These are phyloP conservation scores for Gymnothorax reevesii DNA, from an alignment of 2,797 vertebrate genomes.

Conservation along the genomic window DNA sequence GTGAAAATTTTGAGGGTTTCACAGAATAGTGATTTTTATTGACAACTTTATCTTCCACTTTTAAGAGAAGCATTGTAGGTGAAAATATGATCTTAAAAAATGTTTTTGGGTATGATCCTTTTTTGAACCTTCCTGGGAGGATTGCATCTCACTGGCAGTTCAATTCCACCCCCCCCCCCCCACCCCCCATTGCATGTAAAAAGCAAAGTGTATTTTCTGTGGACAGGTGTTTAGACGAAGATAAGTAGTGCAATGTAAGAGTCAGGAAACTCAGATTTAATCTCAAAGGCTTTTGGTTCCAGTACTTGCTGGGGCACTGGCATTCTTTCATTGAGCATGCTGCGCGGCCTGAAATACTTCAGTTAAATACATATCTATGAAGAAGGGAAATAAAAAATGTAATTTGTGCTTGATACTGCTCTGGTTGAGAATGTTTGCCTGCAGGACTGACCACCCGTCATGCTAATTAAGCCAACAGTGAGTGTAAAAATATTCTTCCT, in stretches of 20 bases:
- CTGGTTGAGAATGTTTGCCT: background rate
- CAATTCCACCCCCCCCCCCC: background rate
- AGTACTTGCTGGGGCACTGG: background rate
- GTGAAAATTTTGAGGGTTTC: too few relatives aligned
- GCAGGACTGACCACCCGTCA: background rate
- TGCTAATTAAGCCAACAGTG: background rate
- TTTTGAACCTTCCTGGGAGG: background rate
- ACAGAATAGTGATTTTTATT: background rate
- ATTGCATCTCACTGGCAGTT: background rate
- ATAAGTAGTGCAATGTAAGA: background rate
- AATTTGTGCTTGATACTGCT: background rate
- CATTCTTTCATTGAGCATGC: background rate
- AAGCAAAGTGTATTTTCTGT: background rate
- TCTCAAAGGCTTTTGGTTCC: background rate
- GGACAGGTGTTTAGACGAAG: background rate
- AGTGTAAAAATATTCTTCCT: background rate
- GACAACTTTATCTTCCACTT: background rate
- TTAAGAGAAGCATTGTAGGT: background rate
- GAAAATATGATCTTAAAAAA: background rate
- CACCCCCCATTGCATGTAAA: background rate
- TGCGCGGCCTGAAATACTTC: background rate
- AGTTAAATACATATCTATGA: background rate
- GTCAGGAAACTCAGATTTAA: background rate
- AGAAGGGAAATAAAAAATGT: background rate
- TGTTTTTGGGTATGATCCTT: background rate